These are phyloP conservation scores for Drosophila suboccidentalis DNA, from an alignment of 2,888 invertebrate genomes.

Conservation along the genomic window DNA sequence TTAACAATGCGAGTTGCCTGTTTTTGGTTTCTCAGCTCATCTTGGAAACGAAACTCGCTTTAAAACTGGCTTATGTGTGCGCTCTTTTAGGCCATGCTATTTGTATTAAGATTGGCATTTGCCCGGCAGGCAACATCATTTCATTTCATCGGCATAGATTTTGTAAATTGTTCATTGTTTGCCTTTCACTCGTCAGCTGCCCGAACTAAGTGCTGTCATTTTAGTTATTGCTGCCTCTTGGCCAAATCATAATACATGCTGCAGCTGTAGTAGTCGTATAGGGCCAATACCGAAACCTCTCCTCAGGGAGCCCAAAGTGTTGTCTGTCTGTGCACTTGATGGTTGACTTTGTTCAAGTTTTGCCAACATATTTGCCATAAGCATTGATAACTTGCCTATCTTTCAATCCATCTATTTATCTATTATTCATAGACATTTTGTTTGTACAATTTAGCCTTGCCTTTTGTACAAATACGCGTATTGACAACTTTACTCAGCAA, in stretches of 20 bases:
- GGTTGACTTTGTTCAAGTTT: conserved; percentile 15
- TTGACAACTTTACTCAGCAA: conserved; percentile 24
- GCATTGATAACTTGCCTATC: conserved; percentile 11
- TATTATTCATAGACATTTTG: conserved; percentile 25
- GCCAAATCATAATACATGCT: conserved; percentile 5
- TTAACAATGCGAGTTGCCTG: conserved; percentile 51
- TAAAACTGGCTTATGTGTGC: conserved; percentile 28
- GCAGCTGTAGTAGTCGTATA: background rate
- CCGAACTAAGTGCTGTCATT: conserved; percentile 62
- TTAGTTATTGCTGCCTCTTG: conserved; percentile 17
- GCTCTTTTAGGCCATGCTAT: conserved; percentile 31
- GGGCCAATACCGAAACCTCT: conserved; percentile 7
- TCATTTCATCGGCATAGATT: conserved; percentile 40
- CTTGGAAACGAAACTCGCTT: conserved; percentile 45
- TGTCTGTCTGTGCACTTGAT: conserved; percentile 15
- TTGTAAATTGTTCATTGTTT: conserved; percentile 62
- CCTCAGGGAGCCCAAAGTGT: conserved; percentile 12
- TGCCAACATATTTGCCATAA: conserved; percentile 9
- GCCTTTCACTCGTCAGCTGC: conserved; percentile 38
- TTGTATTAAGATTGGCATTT: conserved; percentile 25
- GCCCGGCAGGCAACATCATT: conserved; percentile 9
- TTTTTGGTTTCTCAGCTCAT: conserved; percentile 23
- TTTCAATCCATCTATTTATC: conserved; percentile 10
- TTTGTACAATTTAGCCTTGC: conserved; percentile 21
- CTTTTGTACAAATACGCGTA: conserved; percentile 12